These are phyloP conservation scores for Nomia melanderi DNA, from an alignment of 1,140 invertebrate genomes.

Conservation along the genomic window DNA sequence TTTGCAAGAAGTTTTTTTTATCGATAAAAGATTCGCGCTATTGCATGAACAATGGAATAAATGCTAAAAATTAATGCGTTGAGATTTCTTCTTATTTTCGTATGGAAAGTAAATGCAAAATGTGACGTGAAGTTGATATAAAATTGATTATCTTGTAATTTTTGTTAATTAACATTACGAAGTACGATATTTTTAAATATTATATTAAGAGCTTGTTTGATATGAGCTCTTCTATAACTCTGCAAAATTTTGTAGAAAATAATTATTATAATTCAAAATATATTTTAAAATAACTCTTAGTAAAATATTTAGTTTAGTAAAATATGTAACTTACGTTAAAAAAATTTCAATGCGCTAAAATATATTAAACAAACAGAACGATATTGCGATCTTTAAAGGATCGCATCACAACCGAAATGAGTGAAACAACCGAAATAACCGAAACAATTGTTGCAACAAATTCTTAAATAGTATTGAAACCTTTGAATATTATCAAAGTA, in stretches of 20 bases:
- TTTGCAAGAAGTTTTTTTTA: not conserved
- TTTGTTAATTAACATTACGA: slow-evolving; percentile 13
- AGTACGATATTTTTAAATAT: slow-evolving; percentile 5
- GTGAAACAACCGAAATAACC: slow-evolving; percentile 14
- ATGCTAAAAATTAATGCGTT: slow-evolving; percentile 15
- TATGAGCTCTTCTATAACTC: not conserved
- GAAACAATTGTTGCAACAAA: slow-evolving; percentile 9
- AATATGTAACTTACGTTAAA: not conserved
- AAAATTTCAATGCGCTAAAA: not conserved
- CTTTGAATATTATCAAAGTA: not conserved
- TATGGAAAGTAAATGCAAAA: not conserved
- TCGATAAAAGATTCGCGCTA: not conserved
- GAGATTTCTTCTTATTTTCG: not conserved
- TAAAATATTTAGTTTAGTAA: not conserved
- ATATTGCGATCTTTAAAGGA: slow-evolving; percentile 18
- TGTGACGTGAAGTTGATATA: slow-evolving; percentile 2
- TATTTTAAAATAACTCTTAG: not conserved
- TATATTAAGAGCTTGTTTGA: slow-evolving; percentile 13
- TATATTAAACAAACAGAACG: not conserved
- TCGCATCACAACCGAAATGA: slow-evolving; percentile 52
- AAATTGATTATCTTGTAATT: slow-evolving; percentile 5
- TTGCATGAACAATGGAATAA: slow-evolving; percentile 16
- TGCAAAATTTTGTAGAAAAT: slow-evolving; percentile 14
- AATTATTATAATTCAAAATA: not conserved
- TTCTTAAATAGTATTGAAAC: slow-evolving; percentile 11